Percentiles rank a stretch among this genome's conserved stretches.
Evolutionary conservation across 1,140 invertebrate species (phyloP).

Genomic region (Drosophila takahashii): DNA sequence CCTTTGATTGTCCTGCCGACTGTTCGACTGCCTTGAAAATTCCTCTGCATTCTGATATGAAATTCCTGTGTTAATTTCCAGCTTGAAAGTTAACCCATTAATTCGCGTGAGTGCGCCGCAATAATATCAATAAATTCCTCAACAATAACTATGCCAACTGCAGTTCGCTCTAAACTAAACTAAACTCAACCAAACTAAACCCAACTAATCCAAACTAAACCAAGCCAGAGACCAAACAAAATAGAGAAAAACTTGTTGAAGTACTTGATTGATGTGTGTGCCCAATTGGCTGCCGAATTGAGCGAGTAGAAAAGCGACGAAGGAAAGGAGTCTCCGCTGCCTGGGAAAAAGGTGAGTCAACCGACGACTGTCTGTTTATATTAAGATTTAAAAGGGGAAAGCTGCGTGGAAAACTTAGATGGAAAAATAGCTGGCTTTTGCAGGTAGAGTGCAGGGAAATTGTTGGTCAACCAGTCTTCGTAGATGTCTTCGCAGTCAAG

Average conservation of each 20-base stretch:
- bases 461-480: background rate
- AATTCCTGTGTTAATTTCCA: constrained; percentile 53
- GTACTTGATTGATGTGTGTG: constrained; percentile 50
- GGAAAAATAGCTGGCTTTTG: constrained; percentile 3
- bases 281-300: constrained; percentile 47
- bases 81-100: constrained; percentile 59
- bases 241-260: constrained; percentile 60
- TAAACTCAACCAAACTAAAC: constrained; percentile 24
- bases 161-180: constrained; percentile 17
- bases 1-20: constrained; percentile 15
- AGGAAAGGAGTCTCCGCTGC: constrained; percentile 39
- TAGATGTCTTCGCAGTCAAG: no score
- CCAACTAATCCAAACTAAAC: constrained; percentile 27
- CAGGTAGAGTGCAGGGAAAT: background rate
- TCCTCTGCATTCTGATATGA: constrained; percentile 2
- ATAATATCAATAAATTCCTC: constrained; percentile 52
- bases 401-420: background rate
- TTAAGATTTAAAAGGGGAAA: constrained; percentile 4
- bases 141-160: constrained; percentile 38
- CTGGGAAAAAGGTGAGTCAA: constrained; percentile 46
- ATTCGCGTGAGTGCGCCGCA: constrained; percentile 38
- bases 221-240: constrained; percentile 53
- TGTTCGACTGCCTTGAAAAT: constrained; percentile 21
- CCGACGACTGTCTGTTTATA: constrained; percentile 28
- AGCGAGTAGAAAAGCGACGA: constrained; percentile 32